Evolutionary conservation across 2,888 invertebrate species (phyloP).

Genomic region (Euclidia mi): DNA sequence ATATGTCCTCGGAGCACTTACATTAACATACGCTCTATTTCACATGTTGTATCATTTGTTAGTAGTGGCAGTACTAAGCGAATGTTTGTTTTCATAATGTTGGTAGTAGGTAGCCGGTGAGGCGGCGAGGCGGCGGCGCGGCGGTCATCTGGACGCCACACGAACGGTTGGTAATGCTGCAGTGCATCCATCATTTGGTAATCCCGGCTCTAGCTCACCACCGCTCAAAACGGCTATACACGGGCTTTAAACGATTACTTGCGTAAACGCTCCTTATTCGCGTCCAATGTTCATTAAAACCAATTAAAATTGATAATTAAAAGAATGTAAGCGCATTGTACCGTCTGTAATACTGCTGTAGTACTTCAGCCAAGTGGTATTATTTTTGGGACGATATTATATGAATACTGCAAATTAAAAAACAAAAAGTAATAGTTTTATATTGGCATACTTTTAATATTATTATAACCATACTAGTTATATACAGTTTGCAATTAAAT

Average conservation of each 20-base stretch:
- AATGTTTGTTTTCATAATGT: constrained; percentile 50
- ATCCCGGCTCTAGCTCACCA: constrained; percentile 75
- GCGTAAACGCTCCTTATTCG: constrained; percentile 73
- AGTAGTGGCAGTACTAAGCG: constrained; percentile 45
- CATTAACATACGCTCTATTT: constrained; percentile 48
- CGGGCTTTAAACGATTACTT: constrained; percentile 76
- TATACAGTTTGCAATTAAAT: no score
- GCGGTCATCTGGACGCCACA: constrained; percentile 63
- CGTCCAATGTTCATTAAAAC: constrained; percentile 66
- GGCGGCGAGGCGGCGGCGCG: no score
- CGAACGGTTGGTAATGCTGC: constrained; percentile 71
- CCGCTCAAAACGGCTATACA: constrained; percentile 77
- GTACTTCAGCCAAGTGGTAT: constrained; percentile 6
- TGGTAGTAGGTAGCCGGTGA: constrained; percentile 39
- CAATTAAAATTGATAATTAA: constrained; percentile 64
- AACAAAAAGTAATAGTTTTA: no score
- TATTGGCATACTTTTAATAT: no score
- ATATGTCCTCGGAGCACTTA: constrained; percentile 24
- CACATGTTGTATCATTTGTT: constrained; percentile 50
- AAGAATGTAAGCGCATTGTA: constrained; percentile 41
- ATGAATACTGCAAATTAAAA: no score
- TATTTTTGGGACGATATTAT: background rate
- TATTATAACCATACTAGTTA: no score
- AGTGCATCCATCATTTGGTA: constrained; percentile 81
- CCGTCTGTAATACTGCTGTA: constrained; percentile 26